These are phyloP conservation scores for Eidolon dupreanum DNA, from an alignment of 2,797 vertebrate species.

Conservation along the genomic window DNA sequence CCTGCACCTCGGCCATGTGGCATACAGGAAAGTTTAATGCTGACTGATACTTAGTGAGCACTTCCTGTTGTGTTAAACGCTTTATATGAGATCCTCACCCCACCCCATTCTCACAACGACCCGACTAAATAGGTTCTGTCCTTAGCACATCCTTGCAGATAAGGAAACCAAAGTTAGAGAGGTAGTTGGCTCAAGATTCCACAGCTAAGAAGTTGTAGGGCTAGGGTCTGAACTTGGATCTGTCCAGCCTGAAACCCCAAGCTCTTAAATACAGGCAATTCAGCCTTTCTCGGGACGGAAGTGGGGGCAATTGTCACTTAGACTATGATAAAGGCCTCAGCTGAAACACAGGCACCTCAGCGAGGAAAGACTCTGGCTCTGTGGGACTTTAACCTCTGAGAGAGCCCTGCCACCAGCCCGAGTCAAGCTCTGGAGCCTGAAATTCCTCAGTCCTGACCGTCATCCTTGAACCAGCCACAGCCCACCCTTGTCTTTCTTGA, in stretches of 20 bases:
- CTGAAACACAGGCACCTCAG: not conserved
- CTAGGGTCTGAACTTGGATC: not conserved
- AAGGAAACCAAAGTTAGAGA: not conserved
- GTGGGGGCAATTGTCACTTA: fast-evolving
- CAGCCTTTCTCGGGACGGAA: fast-evolving
- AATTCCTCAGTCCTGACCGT: not conserved
- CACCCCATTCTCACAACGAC: not conserved
- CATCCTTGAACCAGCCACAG: not conserved
- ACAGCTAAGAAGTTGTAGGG: not conserved
- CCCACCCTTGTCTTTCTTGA: not conserved
- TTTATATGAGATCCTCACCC: not conserved
- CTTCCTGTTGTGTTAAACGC: not conserved
- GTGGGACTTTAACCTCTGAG: not conserved
- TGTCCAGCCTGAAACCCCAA: not conserved
- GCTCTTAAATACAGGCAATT: not conserved
- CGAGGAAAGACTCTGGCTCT: not conserved
- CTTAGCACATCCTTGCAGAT: not conserved
- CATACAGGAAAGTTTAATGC: not conserved
- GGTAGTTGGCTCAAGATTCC: not conserved
- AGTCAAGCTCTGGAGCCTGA: not conserved
- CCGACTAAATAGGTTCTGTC: not conserved
- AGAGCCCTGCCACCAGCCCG: not conserved
- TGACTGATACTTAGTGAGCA: not conserved
- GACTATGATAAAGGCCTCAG: not conserved
- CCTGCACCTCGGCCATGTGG: fast-evolving